phyloP scores from a whole-genome alignment of 2,888 invertebrate species.

The Megalurothrips usitatus region DNA sequence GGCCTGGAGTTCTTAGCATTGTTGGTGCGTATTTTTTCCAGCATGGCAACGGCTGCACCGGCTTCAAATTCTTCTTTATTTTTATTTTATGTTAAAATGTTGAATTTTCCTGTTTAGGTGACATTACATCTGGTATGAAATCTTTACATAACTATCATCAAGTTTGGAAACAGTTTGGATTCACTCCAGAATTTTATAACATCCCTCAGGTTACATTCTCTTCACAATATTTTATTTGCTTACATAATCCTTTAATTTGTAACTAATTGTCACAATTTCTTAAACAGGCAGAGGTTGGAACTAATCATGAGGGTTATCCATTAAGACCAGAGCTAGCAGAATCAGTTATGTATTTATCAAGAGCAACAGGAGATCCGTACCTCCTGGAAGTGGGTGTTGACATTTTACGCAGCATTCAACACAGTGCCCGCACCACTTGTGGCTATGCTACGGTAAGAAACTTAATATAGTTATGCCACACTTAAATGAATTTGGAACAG shows the following conservation, averaged over 20 bases:
- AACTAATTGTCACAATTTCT: not conserved
- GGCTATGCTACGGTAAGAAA: slow-evolving; percentile 90
- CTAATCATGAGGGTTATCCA: slow-evolving; percentile 86
- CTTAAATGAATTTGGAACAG: not conserved
- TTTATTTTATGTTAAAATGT: slow-evolving; percentile 34
- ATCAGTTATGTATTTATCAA: slow-evolving; percentile 93
- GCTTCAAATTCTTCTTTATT: not conserved
- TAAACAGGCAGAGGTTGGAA: slow-evolving; percentile 65
- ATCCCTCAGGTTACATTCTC: slow-evolving; percentile 59
- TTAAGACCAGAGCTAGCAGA: slow-evolving; percentile 93
- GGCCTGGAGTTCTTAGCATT: slow-evolving; percentile 90
- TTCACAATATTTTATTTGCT: not conserved
- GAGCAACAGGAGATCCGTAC: slow-evolving; percentile 89
- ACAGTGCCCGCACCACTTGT: slow-evolving; percentile 87
- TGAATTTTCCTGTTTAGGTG: slow-evolving; percentile 55
- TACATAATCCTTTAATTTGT: no score
- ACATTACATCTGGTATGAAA: slow-evolving; percentile 84
- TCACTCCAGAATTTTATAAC: slow-evolving; percentile 97
- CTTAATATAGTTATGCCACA: not conserved
- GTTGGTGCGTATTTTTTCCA: slow-evolving; percentile 53
- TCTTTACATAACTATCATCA: slow-evolving; percentile 93
- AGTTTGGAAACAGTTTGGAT: slow-evolving; percentile 96
- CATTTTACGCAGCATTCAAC: slow-evolving; percentile 87
- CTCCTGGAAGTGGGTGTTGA: slow-evolving; percentile 90
- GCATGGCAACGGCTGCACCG: no score